Percentiles rank a stretch among this genome's conserved stretches.
phyloP scores from a whole-genome alignment of 2,797 vertebrate species.

The Chaenodraco wilsoni region DNA sequence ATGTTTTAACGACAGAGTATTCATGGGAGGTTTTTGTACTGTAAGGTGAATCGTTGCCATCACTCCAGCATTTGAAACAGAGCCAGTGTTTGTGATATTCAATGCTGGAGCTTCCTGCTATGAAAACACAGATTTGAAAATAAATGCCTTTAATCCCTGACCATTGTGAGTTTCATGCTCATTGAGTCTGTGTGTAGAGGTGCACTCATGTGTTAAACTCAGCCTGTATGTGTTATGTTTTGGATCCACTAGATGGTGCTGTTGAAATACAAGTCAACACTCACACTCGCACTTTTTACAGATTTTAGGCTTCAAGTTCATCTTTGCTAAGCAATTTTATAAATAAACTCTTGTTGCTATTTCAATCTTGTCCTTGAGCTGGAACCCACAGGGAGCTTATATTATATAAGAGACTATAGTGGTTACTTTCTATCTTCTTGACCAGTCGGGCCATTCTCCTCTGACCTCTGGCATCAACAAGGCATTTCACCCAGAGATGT shows the following conservation, averaged over 20 bases:
- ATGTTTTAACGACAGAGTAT: not conserved
- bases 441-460: not conserved
- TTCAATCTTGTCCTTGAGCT: not conserved
- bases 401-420: not conserved
- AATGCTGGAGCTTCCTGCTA: slow-evolving; percentile 4
- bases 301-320: not conserved
- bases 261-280: slow-evolving; percentile 7
- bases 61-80: not conserved
- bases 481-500: not conserved
- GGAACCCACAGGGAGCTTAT: not conserved
- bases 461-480: not conserved
- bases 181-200: not conserved
- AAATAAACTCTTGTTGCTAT: not conserved
- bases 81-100: not conserved
- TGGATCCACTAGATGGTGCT: slow-evolving; percentile 63
- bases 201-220: not conserved
- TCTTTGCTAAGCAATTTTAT: slow-evolving; percentile 1
- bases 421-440: no score
- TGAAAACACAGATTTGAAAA: slow-evolving; percentile 15
- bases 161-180: slow-evolving; percentile 11
- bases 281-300: not conserved
- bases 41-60: not conserved
- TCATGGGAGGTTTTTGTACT: not conserved
- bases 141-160: slow-evolving; percentile 16
- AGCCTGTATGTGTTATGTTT: not conserved